Base-by-base conservation (phyloP, 2,113 vertebrate genomes). In the Hypocryptadius cinnamomeus region DNA sequence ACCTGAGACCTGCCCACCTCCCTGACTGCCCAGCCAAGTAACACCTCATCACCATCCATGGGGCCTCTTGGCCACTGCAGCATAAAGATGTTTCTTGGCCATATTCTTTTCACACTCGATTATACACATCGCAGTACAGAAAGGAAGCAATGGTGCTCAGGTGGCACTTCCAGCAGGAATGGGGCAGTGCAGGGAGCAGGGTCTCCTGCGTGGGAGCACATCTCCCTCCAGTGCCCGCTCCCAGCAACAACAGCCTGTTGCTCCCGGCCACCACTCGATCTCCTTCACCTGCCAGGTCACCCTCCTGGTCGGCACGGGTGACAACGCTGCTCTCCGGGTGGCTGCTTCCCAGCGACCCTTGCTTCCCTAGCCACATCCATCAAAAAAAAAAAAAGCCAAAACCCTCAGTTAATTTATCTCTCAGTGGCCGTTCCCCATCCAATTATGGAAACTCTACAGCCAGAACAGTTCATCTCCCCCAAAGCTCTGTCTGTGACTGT, bases 201-300 rank as follows among this genome's bases (percentile, higher is more conserved):
- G 39, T 16, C 45, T 77, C 69, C 96, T 81, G 71, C 9, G 3
- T 10, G 79, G 85, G 79, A 87, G 11, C 89, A 94, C 79, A 94
- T 94, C 95, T 95, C 95, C 96, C 93, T 95, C 96, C 93, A 94
- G 95, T 91, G 93, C 93, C 82, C 82, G 0, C 85, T 95, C 60
- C 91, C 85, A 71, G 95, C 79, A 94, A 95, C 93, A 68, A 51
- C 94, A 96, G 93, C 91, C 92, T 91, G 89, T 87, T 93, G 92
- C 92, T 94, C 59, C 45, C 1, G 6, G 71, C 50, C 17, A 3
- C 17, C 78, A 15, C 37, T 13, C 1, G 1, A 51, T n/a, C 60
- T 86, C 72, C 72, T 51, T 61, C 93, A 77, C 69, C 72, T 63
- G 40, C 57, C 39, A 53, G 91, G 78, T 81, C 84, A 87, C 22